phyloP scores from a whole-genome alignment of 2,888 invertebrate genomes.

The Eupithecia pulchellata region DNA sequence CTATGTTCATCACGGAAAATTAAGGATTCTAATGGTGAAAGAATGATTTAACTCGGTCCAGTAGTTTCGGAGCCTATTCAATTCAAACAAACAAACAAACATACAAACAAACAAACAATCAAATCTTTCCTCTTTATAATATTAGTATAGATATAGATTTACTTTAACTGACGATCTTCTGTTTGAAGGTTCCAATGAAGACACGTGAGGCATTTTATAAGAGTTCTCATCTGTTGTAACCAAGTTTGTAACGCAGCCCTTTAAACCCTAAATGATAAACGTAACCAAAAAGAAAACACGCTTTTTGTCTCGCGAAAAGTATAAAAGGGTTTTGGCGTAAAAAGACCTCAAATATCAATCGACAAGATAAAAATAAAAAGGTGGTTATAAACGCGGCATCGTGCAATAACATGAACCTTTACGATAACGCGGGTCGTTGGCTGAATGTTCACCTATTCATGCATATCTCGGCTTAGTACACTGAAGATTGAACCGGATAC shows the following conservation, averaged over 20 bases:
- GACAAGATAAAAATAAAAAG: slow-evolving; percentile 51
- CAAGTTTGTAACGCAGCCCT: not conserved
- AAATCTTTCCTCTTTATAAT: too few relatives aligned
- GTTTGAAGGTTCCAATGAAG: too few relatives aligned
- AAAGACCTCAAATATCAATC: slow-evolving; percentile 20
- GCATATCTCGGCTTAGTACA: slow-evolving; percentile 46
- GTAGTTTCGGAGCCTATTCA: too few relatives aligned
- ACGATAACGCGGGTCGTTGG: slow-evolving; percentile 61
- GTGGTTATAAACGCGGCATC: slow-evolving; percentile 54
- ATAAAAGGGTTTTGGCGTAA: slow-evolving; percentile 13
- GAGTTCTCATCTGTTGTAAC: not conserved
- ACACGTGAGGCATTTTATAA: not conserved
- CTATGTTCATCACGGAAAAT: too few relatives aligned
- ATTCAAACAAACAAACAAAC: too few relatives aligned
- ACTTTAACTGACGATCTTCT: too few relatives aligned
- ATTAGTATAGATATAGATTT: too few relatives aligned
- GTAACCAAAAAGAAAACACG: slow-evolving; percentile 2
- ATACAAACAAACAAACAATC: too few relatives aligned
- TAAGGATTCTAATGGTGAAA: too few relatives aligned
- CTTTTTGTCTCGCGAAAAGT: not conserved
- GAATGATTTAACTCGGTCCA: too few relatives aligned
- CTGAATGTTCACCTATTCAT: slow-evolving; percentile 55
- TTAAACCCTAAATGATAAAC: not conserved
- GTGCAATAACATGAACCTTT: slow-evolving; percentile 68
- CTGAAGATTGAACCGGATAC: slow-evolving; percentile 16